phyloP scores from a whole-genome alignment of 2,888 invertebrate genomes.

The Glaucopsyche alexis region DNA sequence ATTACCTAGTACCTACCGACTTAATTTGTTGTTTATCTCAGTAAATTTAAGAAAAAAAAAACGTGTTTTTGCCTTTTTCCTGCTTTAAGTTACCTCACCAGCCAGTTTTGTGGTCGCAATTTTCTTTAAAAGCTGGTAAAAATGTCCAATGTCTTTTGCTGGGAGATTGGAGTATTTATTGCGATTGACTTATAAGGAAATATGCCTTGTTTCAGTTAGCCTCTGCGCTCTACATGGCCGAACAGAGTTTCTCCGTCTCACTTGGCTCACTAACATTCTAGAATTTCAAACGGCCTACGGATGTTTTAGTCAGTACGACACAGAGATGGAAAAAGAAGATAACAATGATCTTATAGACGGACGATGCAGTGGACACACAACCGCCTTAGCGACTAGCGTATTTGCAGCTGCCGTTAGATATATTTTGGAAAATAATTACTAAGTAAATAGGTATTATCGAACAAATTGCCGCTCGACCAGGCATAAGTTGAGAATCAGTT shows the following conservation, averaged over 20 bases:
- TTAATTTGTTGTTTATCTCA: no score
- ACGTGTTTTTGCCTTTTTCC: no score
- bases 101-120: no score
- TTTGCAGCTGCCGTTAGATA: conserved; percentile 38
- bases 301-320: conserved; percentile 29
- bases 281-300: conserved; percentile 32
- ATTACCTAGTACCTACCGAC: no score
- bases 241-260: conserved; percentile 34
- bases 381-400: conserved; percentile 35
- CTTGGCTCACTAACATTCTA: conserved; percentile 34
- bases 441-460: not conserved
- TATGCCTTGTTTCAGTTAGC: conserved; percentile 35
- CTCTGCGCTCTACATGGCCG: conserved; percentile 35
- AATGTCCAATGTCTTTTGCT: no score
- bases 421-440: conserved; percentile 38
- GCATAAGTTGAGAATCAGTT: no score
- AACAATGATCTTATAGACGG: conserved; percentile 17
- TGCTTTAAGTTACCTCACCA: no score
- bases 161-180: no score
- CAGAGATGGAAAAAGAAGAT: not conserved
- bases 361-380: conserved; percentile 36
- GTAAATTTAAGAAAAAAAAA: no score
- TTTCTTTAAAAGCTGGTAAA: no score
- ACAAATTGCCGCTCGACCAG: no score
- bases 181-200: no score